Conservation (phyloP, 2,888 invertebrate genomes). For the Diarsia mendica region DNA sequence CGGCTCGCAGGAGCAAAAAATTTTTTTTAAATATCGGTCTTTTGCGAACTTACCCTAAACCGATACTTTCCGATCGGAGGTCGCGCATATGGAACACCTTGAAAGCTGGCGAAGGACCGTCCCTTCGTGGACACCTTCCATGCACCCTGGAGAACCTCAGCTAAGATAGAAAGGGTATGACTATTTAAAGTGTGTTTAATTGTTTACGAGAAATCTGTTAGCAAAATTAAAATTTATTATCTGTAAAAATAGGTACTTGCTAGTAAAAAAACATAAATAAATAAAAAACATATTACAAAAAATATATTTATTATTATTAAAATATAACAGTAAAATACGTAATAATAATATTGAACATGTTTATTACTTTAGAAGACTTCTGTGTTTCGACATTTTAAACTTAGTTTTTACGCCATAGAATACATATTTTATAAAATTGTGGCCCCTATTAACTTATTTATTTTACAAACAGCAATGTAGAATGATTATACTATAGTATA, state of each 20-base stretch:
- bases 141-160: slow-evolving; percentile 75
- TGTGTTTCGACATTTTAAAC: slow-evolving; percentile 15
- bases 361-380: slow-evolving; percentile 12
- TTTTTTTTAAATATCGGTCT: neutral
- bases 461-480: slow-evolving; percentile 13
- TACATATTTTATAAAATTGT: slow-evolving; percentile 15
- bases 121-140: slow-evolving; percentile 84
- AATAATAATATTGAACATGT: slow-evolving; percentile 27
- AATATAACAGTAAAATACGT: slow-evolving; percentile 42
- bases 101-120: slow-evolving; percentile 90
- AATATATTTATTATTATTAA: slow-evolving; percentile 51
- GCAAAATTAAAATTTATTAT: neutral
- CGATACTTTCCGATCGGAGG: slow-evolving; percentile 91
- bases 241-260: neutral
- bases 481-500: neutral
- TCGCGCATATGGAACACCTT: slow-evolving; percentile 92
- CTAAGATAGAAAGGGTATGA: neutral
- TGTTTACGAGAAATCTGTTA: neutral
- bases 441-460: slow-evolving; percentile 18
- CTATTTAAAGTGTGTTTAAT: neutral
- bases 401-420: slow-evolving; percentile 1
- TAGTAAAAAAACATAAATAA: slow-evolving; percentile 10
- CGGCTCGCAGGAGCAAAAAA: no score
- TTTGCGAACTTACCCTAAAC: slow-evolving; percentile 88
- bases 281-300: slow-evolving; percentile 36